A percentile compares a stretch with the other conserved stretches of the same genome.
Conservation (phyloP, 2,888 invertebrate species). For the Scrobipalpa atriplicella region DNA sequence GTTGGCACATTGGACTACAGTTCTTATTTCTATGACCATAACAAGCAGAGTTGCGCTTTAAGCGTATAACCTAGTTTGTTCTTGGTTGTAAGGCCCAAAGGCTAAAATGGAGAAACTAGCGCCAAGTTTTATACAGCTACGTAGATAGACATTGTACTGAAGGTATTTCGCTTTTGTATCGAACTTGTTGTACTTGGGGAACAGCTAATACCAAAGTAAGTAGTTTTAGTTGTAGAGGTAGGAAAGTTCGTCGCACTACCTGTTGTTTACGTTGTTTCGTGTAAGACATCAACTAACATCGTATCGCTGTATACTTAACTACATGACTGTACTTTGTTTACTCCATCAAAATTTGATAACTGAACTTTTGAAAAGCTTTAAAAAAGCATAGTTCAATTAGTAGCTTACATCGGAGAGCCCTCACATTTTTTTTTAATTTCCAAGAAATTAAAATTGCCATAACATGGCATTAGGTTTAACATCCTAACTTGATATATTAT, state of each 20-base stretch:
- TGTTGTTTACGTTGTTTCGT: not conserved
- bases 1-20: not conserved
- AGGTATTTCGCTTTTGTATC: slow-evolving; percentile 29
- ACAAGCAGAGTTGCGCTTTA: not conserved
- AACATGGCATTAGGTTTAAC: too few species aligned
- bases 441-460: too few species aligned
- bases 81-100: slow-evolving; percentile 43
- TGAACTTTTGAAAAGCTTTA: too few species aligned
- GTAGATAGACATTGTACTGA: slow-evolving; percentile 23
- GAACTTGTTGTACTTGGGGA: slow-evolving; percentile 32
- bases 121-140: slow-evolving; percentile 44
- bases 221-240: slow-evolving; percentile 6
- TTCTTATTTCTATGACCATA: not conserved
- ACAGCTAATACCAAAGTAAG: not conserved
- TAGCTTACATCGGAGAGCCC: too few species aligned
- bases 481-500: too few species aligned
- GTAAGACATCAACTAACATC: not conserved
- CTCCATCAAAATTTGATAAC: too few species aligned
- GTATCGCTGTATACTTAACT: not conserved
- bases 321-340: too few species aligned
- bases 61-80: not conserved
- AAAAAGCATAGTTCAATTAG: too few species aligned
- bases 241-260: not conserved
- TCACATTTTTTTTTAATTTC: too few species aligned
- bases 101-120: slow-evolving; percentile 65